phyloP scores from a whole-genome alignment of 2,888 invertebrate genomes.

The Dichetophora obliterata region DNA sequence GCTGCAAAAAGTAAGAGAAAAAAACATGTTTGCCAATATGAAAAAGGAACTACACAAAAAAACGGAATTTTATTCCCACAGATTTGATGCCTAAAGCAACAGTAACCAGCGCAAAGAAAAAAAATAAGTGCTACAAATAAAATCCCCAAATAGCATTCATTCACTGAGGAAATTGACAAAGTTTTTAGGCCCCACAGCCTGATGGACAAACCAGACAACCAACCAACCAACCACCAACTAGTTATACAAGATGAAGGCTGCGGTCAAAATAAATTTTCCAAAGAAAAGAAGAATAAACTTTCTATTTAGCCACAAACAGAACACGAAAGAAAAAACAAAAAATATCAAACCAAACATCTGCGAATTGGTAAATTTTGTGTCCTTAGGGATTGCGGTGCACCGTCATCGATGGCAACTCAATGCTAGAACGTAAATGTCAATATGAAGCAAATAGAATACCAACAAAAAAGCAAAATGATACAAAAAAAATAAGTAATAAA shows the following conservation, averaged over 20 bases:
- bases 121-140: neutral
- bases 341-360: conserved; percentile 9
- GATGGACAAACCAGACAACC: neutral
- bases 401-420: neutral
- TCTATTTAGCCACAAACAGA: neutral
- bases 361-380: conserved; percentile 20
- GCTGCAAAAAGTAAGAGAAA: neutral
- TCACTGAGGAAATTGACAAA: neutral
- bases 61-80: neutral
- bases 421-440: neutral
- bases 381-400: conserved; percentile 8
- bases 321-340: neutral
- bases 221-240: neutral
- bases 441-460: neutral
- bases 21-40: neutral
- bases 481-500: conserved; percentile 2
- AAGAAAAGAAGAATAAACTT: neutral
- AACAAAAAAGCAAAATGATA: neutral
- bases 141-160: neutral
- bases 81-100: conserved; percentile 2
- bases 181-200: neutral
- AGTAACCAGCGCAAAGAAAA: neutral
- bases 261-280: neutral
- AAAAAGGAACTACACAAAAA: neutral
- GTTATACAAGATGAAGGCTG: neutral